Evolutionary conservation across 2,888 invertebrate species (phyloP).

Genomic region (Alsophila aescularia): DNA sequence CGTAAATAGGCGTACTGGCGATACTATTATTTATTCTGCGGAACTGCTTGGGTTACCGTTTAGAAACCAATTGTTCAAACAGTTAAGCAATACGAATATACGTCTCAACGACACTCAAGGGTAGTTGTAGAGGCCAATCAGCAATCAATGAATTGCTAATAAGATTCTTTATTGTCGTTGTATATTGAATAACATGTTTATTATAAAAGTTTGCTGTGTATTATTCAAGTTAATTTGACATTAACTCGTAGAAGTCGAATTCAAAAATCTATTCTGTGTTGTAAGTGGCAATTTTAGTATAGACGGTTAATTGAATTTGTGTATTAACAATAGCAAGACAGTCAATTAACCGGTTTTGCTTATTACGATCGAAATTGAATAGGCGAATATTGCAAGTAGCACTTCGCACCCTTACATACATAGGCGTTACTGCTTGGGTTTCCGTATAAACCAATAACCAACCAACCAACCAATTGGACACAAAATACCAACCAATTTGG

Average conservation of each 20-base stretch:
- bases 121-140: slow-evolving; percentile 43
- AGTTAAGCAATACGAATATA: slow-evolving; percentile 60
- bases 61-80: slow-evolving; percentile 66
- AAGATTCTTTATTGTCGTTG: slow-evolving; percentile 32
- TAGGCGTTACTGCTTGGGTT: too few species aligned
- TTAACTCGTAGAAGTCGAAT: slow-evolving; percentile 1
- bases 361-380: neutral
- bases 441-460: too few species aligned
- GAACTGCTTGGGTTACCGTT: slow-evolving; percentile 67
- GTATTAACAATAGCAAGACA: neutral
- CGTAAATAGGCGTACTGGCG: slow-evolving; percentile 46
- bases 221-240: neutral
- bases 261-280: neutral
- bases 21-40: too few species aligned
- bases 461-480: too few species aligned
- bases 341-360: neutral
- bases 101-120: slow-evolving; percentile 52
- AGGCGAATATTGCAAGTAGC: neutral
- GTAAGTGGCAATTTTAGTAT: neutral
- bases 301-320: neutral
- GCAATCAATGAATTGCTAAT: slow-evolving; percentile 36
- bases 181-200: slow-evolving; percentile 24
- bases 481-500: too few species aligned
- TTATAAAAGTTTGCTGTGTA: slow-evolving; percentile 5
- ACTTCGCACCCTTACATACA: too few species aligned